Conservation (phyloP, 2,888 invertebrate species). For the Drosophila flavopinicola region DNA sequence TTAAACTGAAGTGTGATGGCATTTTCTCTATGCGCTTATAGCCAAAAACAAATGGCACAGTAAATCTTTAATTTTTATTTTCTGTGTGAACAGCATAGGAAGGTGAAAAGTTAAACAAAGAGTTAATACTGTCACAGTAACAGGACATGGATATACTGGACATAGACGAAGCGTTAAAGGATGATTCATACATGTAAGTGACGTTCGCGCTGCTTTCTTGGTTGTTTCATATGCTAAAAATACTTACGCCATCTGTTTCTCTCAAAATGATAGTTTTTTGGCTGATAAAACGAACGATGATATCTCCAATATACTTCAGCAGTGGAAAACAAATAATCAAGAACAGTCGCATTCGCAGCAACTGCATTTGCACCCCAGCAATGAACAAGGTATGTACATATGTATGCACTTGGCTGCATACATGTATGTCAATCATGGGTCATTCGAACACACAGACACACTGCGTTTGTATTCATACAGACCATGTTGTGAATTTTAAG, state of each 20-base stretch:
- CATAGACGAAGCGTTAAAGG: constrained; percentile 84
- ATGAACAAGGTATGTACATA: constrained; percentile 78
- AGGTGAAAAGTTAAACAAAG: constrained; percentile 15
- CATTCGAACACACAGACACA: constrained; percentile 8
- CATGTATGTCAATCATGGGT: constrained; percentile 4
- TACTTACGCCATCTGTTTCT: constrained; percentile 24
- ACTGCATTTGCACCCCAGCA: constrained; percentile 47
- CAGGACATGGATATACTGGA: constrained; percentile 83
- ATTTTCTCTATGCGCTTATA: constrained; percentile 32
- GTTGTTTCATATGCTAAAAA: constrained; percentile 36
- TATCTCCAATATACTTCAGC: constrained; percentile 83
- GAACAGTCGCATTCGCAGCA: constrained; percentile 36
- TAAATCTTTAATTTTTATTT: constrained; percentile 15
- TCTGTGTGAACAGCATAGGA: constrained; percentile 12
- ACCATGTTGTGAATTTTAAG: constrained; percentile 40
- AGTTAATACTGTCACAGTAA: constrained; percentile 1
- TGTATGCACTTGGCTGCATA: not conserved
- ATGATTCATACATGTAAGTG: constrained; percentile 84
- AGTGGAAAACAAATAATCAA: constrained; percentile 83
- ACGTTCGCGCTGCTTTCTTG: constrained; percentile 17
- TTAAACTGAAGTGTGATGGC: constrained; percentile 27
- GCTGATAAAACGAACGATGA: constrained; percentile 84
- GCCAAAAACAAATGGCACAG: not conserved
- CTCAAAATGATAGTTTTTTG: constrained; percentile 75
- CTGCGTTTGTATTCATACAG: constrained; percentile 11